Evolutionary conservation across 1,140 invertebrate genomes (phyloP).

Genomic region (Yoshiicerus persimilis): DNA sequence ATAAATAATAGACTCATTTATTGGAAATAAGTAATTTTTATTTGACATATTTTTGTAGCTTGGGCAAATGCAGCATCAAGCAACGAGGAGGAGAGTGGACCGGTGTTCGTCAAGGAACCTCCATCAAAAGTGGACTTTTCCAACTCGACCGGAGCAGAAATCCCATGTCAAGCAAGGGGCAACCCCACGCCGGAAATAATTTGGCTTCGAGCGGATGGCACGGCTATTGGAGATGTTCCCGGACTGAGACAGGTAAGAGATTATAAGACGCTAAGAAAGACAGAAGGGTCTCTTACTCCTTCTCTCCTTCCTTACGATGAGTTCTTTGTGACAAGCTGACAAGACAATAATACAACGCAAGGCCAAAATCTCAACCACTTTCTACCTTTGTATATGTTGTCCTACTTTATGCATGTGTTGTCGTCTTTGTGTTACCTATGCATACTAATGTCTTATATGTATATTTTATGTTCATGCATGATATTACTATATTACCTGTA

Average conservation of each 20-base stretch:
- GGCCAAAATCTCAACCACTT: slow-evolving; percentile 11
- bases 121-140: slow-evolving; percentile 88
- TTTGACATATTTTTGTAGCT: background rate
- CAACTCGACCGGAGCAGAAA: slow-evolving; percentile 87
- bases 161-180: slow-evolving; percentile 88
- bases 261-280: background rate
- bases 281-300: background rate
- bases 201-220: slow-evolving; percentile 86
- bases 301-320: background rate
- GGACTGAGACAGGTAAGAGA: slow-evolving; percentile 75
- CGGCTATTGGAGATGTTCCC: slow-evolving; percentile 82
- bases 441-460: background rate
- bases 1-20: background rate
- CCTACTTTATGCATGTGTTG: background rate
- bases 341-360: background rate
- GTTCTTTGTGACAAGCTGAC: background rate
- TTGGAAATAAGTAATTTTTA: background rate
- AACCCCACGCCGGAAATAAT: slow-evolving; percentile 87
- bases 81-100: slow-evolving; percentile 60
- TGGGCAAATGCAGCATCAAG: background rate
- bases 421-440: background rate
- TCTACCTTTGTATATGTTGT: background rate
- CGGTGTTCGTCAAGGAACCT: slow-evolving; percentile 88
- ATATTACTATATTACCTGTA: background rate
- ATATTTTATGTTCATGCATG: background rate